Percentiles rank a stretch among this genome's conserved stretches.
Conservation (phyloP, 2,797 vertebrate genomes). For the Notolepis coatsorum region DNA sequence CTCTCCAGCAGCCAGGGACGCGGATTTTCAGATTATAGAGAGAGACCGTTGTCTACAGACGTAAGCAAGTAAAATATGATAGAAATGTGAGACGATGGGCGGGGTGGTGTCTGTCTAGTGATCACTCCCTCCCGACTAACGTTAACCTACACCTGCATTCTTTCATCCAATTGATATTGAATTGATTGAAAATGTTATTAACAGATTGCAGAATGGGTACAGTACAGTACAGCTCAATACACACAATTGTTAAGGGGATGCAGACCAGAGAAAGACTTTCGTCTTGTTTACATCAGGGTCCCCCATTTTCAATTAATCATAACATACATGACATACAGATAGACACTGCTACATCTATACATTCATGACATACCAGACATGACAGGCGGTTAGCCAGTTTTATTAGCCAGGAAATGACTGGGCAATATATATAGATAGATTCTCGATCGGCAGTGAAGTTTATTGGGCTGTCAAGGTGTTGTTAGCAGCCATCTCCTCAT, state of each 20-base stretch:
- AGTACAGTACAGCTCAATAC: no score
- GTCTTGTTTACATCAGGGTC: no score
- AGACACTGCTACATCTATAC: no score
- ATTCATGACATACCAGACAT: no score
- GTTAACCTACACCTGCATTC: slow-evolving; percentile 35
- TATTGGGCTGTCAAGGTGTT: slow-evolving; percentile 16
- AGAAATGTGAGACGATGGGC: slow-evolving; percentile 1
- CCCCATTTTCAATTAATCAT: no score
- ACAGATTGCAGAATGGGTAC: no score
- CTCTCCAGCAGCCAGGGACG: slow-evolving; percentile 49
- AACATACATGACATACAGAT: no score
- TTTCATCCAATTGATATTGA: slow-evolving; percentile 10
- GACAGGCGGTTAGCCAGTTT: slow-evolving; percentile 12
- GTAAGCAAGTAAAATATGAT: slow-evolving; percentile 28
- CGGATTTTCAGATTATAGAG: slow-evolving; percentile 62
- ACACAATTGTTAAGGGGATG: no score
- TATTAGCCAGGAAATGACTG: background rate
- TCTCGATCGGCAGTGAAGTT: background rate
- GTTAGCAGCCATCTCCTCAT: slow-evolving; percentile 9
- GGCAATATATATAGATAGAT: background rate
- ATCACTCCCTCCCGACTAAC: slow-evolving; percentile 16
- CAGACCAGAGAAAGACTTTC: no score
- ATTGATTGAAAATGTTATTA: no score
- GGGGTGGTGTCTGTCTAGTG: no score
- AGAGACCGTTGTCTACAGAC: slow-evolving; percentile 22